Evolutionary conservation across 2,888 invertebrate species (phyloP).

Genomic region (Pseudeuparius sepicola): DNA sequence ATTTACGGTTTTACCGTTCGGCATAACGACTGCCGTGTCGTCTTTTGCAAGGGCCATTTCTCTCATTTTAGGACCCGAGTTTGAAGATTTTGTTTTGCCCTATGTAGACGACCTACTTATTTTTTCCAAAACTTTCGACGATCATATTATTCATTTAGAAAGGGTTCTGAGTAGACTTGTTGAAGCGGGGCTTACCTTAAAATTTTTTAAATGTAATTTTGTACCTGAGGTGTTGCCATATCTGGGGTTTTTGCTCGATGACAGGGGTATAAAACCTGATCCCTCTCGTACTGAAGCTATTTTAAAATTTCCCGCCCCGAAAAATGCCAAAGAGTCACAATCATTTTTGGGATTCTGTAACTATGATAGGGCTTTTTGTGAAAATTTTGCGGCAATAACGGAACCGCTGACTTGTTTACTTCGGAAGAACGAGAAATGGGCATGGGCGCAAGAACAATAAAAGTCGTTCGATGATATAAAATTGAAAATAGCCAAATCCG

Average conservation of each 20-base stretch:
- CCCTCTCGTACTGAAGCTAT: slow-evolving; percentile 22
- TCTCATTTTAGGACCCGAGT: slow-evolving; percentile 12
- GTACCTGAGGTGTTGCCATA: slow-evolving; percentile 12
- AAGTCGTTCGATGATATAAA: slow-evolving; percentile 10
- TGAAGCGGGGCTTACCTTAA: slow-evolving; percentile 12
- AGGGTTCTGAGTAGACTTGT: slow-evolving; percentile 10
- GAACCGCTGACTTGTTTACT: slow-evolving; percentile 6
- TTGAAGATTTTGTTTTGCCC: slow-evolving; percentile 9
- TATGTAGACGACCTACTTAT: slow-evolving; percentile 19
- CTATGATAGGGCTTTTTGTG: no score
- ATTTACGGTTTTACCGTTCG: slow-evolving; percentile 18
- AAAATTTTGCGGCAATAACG: slow-evolving; percentile 20
- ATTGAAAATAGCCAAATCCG: slow-evolving; percentile 5
- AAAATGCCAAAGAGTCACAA: slow-evolving; percentile 24
- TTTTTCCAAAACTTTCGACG: slow-evolving; percentile 10
- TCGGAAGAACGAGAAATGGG: slow-evolving; percentile 8
- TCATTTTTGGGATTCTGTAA: slow-evolving; percentile 24
- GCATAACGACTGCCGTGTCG: slow-evolving; percentile 10
- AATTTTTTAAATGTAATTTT: slow-evolving; percentile 15
- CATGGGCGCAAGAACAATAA: slow-evolving; percentile 6
- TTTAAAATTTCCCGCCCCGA: slow-evolving; percentile 23
- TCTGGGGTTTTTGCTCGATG: slow-evolving; percentile 14
- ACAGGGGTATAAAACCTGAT: slow-evolving; percentile 14
- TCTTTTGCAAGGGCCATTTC: slow-evolving; percentile 8
- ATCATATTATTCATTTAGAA: slow-evolving; percentile 17